Evolutionary conservation across 1,140 invertebrate genomes (phyloP), one percentile per base, ranked within the genome.

Genomic region (Tetramorium alpestre): DNA sequence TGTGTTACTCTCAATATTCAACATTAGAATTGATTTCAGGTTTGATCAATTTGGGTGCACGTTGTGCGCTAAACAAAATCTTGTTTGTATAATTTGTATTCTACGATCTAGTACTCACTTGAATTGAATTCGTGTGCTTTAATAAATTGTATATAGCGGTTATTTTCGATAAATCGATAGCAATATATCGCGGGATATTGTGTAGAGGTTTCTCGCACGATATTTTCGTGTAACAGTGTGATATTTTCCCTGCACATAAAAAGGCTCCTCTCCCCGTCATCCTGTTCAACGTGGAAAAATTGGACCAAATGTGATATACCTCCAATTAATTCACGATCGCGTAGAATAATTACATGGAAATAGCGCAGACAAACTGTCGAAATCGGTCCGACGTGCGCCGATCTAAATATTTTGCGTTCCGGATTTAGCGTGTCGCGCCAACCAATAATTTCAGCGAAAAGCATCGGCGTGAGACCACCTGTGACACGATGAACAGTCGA

Each of bases 251-350:
- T 33, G 33, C 73, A 0, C 28, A 41, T 33, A 22, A 33, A 28
- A 10, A 11, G 2, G 18, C 11, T n/a, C 13, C 16, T 2, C 10
- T 13, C 25, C 38, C 72, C 18, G 13, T 54, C 49, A 64, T 44
- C 60, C 60, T 67, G 65, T 69, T 62, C 78, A 82, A 88, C 82
- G 89, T 82, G 87, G 38, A 88, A 92, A 92, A 93, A 93, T 93
- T 92, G 89, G 86, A 88, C 92, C 90, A 91, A 69, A 85, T 41
- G 13, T 84, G 80, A 72, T 89, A 88, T 91, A 84, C 76, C 81
- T 92, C 92, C 92, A 93, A 93, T 93, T 92, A 89, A 91, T 92
- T 91, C 91, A 88, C 88, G 64, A 56, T 33, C 64, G 18, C 67
- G 54, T 75, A 67, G 54, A 87, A 73, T 72, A 80, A 56, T 58